Base-by-base conservation (phyloP, 2,888 invertebrate species). In the Rhorus exstirpatorius region DNA sequence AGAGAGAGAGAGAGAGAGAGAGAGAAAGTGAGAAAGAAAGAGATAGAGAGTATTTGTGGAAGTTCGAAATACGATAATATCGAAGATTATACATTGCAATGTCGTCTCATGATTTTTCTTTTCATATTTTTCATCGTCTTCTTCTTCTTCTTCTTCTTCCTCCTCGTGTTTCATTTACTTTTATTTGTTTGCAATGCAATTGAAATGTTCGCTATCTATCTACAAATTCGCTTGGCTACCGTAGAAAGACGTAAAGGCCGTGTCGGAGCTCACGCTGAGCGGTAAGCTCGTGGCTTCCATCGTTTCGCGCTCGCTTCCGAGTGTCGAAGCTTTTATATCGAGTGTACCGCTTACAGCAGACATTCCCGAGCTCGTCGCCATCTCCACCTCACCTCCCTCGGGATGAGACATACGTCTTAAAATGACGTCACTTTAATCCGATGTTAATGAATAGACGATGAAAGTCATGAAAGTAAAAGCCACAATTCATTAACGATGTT, bases 231-330 rank as follows among this genome's bases (percentile, higher is more conserved):
- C 93, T 87, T 94, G 94, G 87, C 94, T 94, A 46, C 94, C 94
- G 84, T 94, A 94, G 87, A 94, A 94, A 6, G 94, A 94, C 31
- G 94, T 94, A 83, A 94, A 94, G 63, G 94, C 94, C 67, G 94
- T 94, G 86, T 94, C 94, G 70, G 94, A 94, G 88, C 94, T 94
- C 80, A 94, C 92, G 89, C 94, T 94, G 65, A 94, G 86, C 4
- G 93, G 94, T 83, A 94, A 92, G 78, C 91, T 91, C 49, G 88
- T 89, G 4, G 89, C 89, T 79, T 92, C 91, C 84, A 92, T 93
- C 55, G 94, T 93, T 85, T 92, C 92, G 24, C 91, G 87, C 67
- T 92, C 91, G 80, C 90, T 91, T 26, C 93, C 93, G 67, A 93
- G 93, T 71, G 93, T 94, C 10, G 94, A 93, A 74, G 93, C 93